Base-by-base conservation (phyloP, 1,140 invertebrate genomes). In the Brachionus asplanchnoidis region DNA sequence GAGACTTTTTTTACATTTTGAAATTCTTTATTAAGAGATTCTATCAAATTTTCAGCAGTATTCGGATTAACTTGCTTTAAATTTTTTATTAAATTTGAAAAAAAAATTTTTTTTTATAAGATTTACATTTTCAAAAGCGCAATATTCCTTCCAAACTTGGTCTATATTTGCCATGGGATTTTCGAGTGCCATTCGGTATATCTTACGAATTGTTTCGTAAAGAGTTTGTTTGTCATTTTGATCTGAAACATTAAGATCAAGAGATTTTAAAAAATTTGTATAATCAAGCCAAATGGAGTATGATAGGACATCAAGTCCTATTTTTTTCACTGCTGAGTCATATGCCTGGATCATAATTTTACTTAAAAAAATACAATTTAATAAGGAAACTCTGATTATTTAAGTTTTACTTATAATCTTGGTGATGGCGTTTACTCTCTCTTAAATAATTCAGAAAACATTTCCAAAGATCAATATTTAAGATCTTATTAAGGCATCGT, bases 331-430 rank as follows among this genome's bases (percentile, higher is more conserved):
- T 0, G 98, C 97, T 91, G 99, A 99, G 90, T 99, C 97, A 89
- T 98, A 99, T 0, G 97, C 97, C 90, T 99, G 96, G 0, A 96
- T 97, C 95, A 99, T 97, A 91, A 98, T 99, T 90, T 99, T 97
- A 88, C 97, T 97, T 56, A 91, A 91, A 28, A 11, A n/a, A 66
- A 40, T 11, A 1, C 23, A 42, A 28, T 23, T 23, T 5, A 36
- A 36, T 36, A 6, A 6, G 7, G 7, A 36, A 7, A 36, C 3
- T 36, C 7, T 36, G 32, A 77, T 28, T n/a, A 14, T 44, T 36
- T 84, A 84, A 32, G 32, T 93, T 93, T 92, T 93, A 97, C 95
- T 96, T 97, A 91, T 97, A 97, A 0, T 95, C 96, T 14, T 95
- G 93, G 66, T 97, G 92, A 86, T 94, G 93, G 68, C 94, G 94